phyloP scores from a whole-genome alignment of 2,113 vertebrate genomes.

The Rafetus swinhoei region DNA sequence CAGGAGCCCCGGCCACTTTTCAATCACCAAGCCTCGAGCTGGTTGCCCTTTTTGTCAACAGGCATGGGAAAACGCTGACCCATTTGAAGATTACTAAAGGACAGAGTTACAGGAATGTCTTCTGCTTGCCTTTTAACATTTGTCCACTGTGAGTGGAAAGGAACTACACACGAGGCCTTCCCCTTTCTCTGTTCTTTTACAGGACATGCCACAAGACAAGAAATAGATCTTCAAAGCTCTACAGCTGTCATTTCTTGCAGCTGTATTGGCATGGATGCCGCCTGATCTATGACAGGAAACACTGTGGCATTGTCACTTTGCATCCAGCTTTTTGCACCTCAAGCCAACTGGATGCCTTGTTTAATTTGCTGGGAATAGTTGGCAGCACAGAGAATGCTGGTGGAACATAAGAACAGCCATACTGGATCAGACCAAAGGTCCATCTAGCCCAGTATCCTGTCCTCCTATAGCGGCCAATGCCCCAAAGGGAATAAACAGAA shows the following conservation, averaged over 20 bases:
- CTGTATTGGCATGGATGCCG: not conserved
- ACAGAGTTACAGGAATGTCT: not conserved
- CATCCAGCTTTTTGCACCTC: not conserved
- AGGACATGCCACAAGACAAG: not conserved
- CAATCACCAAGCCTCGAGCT: too few species aligned
- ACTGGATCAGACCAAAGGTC: too few species aligned
- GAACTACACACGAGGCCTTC: not conserved
- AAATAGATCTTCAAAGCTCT: not conserved
- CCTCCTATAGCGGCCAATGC: too few species aligned
- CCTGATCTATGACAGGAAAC: not conserved
- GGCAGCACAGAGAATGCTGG: not conserved
- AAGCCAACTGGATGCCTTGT: not conserved
- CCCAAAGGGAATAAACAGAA: too few species aligned
- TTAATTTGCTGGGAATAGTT: not conserved
- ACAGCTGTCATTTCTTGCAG: not conserved
- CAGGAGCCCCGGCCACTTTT: too few species aligned
- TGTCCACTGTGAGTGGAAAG: not conserved
- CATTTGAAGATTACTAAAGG: not conserved
- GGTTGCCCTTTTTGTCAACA: too few species aligned
- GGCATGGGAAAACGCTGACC: not conserved
- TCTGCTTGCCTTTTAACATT: not conserved
- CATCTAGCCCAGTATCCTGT: too few species aligned
- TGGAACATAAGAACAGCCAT: not conserved
- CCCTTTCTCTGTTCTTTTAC: not conserved
- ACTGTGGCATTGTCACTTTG: not conserved